Evolutionary conservation across 2,888 invertebrate species (phyloP), one percentile per base, ranked within the genome.

Genomic region (Agriopis aurantiaria): DNA sequence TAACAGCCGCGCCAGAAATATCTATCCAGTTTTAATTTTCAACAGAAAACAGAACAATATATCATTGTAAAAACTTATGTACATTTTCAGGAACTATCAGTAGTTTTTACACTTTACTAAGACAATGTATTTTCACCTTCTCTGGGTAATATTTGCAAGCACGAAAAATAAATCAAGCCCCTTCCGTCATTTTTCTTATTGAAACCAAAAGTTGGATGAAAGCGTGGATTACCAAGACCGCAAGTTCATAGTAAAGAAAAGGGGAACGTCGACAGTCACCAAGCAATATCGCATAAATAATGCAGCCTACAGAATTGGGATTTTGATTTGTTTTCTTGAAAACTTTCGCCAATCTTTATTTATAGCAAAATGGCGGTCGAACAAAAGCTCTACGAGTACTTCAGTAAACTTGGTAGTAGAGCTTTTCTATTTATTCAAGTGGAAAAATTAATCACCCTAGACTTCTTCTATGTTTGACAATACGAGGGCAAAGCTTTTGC

Each of bases 241-340:
- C 87, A 88, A 89, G 85, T 87, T 90, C 83, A 88, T 86, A 85
- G 85, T 81, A 86, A 89, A 89, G 89, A 88, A 92, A 91, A 86
- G 91, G 92, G 92, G 93, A 85, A 85, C 85, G 83, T 79, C 84
- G 88, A 85, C 88, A 88, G 87, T 87, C 88, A 85, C 88, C 87
- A 85, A 87, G 91, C 91, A 91, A 91, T 91, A 92, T 90, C 91
- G 86, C 90, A 94, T 94, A 94, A 93, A 94, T 94, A 93, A 94
- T 93, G 91, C 93, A 93, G 84, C 87, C 86, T 85, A 78, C 85
- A 86, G 91, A 92, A 94, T 94, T 92, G 93, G 88, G 88, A 91
- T 93, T 93, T 91, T 93, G 93, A 93, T 94, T 94, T 94, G 91
- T 94, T 93, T 93, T 89, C 91, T 90, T 88, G 77, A 79, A 91